phyloP scores from a whole-genome alignment of 2,113 vertebrate species.

The Mixornis gularis region DNA sequence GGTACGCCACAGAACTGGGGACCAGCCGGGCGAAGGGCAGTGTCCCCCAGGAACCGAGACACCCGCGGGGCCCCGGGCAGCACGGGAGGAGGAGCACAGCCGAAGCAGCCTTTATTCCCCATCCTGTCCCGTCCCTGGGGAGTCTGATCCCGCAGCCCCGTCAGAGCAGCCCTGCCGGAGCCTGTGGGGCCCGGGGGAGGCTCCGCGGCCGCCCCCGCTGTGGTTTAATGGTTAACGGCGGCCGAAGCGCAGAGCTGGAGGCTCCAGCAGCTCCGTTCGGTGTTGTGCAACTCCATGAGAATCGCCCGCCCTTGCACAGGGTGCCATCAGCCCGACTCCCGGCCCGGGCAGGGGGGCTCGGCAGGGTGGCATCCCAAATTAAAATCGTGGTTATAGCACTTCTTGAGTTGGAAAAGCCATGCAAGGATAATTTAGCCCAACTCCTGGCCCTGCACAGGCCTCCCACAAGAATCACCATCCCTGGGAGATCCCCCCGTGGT shows the following conservation, averaged over 20 bases:
- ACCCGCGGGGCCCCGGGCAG: background rate
- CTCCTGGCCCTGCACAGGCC: background rate
- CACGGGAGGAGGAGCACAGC: background rate
- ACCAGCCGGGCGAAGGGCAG: background rate
- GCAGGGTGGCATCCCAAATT: background rate
- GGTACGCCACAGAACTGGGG: background rate
- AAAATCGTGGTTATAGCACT: background rate
- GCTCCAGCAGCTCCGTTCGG: background rate
- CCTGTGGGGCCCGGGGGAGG: background rate
- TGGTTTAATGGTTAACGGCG: constrained; percentile 56
- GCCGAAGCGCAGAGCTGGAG: constrained; percentile 3
- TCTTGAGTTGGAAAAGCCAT: background rate
- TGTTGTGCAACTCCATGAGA: constrained; percentile 9
- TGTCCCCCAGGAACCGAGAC: background rate
- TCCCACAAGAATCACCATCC: background rate
- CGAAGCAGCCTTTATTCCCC: background rate
- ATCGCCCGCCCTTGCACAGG: background rate
- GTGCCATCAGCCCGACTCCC: background rate
- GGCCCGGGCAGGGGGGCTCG: background rate
- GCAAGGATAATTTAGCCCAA: background rate
- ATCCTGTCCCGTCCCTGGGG: background rate
- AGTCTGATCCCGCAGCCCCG: background rate
- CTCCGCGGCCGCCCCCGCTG: background rate
- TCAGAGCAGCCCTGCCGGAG: background rate
- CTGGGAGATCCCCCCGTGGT: background rate